A percentile compares a stretch with the other conserved stretches of the same genome.
Evolutionary conservation across 2,113 vertebrate species (phyloP).

Genomic region (Sprattus sprattus): DNA sequence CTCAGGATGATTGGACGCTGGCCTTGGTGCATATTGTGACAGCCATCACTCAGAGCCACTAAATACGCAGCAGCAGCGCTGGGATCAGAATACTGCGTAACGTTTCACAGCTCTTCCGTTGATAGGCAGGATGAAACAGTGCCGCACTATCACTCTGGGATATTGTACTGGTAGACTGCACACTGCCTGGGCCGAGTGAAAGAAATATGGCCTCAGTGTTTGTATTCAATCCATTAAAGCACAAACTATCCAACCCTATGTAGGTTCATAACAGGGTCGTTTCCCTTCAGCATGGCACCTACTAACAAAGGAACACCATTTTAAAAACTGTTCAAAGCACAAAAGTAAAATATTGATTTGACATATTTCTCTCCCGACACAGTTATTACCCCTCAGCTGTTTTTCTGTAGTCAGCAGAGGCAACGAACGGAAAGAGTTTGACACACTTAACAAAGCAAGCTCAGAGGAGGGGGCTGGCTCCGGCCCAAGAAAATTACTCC

Average conservation of each 20-base stretch:
- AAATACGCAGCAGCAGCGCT: neutral
- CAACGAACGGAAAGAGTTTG: slow-evolving; percentile 69
- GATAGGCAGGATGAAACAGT: neutral
- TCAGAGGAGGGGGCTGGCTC: slow-evolving; percentile 60
- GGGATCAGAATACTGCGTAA: neutral
- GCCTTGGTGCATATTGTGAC: slow-evolving; percentile 13
- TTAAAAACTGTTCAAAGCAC: neutral
- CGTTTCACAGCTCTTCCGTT: neutral
- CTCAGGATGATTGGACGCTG: slow-evolving; percentile 46
- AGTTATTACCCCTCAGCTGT: slow-evolving; percentile 57
- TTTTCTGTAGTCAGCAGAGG: slow-evolving; percentile 67
- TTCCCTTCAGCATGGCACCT: neutral
- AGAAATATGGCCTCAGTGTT: neutral
- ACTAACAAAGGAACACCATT: neutral
- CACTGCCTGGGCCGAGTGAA: neutral
- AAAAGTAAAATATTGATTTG: slow-evolving; percentile 22
- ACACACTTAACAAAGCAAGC: slow-evolving; percentile 65
- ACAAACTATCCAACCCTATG: neutral
- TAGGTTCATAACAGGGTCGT: neutral
- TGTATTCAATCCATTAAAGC: neutral
- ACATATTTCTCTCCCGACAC: slow-evolving; percentile 48
- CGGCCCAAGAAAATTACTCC: slow-evolving; percentile 55
- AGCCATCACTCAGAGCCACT: slow-evolving; percentile 34
- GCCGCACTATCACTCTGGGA: neutral
- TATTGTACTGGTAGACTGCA: neutral